Evolutionary conservation across 2,888 invertebrate species (phyloP).

Genomic region (Baronia brevicornis): DNA sequence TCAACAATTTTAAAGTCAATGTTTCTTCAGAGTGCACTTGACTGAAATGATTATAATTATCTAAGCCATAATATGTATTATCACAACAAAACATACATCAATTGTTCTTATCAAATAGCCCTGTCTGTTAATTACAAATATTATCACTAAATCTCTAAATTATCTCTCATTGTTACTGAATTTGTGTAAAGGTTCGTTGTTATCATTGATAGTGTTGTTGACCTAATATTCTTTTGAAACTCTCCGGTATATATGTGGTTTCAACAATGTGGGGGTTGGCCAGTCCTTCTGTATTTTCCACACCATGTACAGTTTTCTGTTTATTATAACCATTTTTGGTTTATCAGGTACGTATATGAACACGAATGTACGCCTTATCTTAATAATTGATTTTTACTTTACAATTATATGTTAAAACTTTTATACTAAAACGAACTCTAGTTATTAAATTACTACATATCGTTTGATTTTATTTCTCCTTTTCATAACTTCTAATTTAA

Average conservation of each 20-base stretch:
- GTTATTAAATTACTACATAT: too few relatives aligned
- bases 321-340: constrained; percentile 28
- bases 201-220: constrained; percentile 54
- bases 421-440: too few relatives aligned
- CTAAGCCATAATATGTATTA: constrained; percentile 4
- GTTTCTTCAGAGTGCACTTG: too few relatives aligned
- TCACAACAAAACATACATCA: constrained; percentile 11
- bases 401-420: too few relatives aligned
- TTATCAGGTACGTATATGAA: constrained; percentile 30
- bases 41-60: background rate
- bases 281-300: constrained; percentile 21
- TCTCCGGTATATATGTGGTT: constrained; percentile 45
- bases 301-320: constrained; percentile 34
- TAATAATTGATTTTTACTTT: background rate
- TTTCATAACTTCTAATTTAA: too few relatives aligned
- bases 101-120: constrained; percentile 18
- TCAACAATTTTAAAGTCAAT: too few relatives aligned
- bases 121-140: constrained; percentile 17
- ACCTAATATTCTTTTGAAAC: constrained; percentile 55
- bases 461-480: too few relatives aligned
- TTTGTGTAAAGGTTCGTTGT: constrained; percentile 52
- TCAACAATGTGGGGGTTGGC: constrained; percentile 15
- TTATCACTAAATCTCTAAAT: constrained; percentile 23
- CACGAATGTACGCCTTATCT: background rate
- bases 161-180: constrained; percentile 43